phyloP scores from a whole-genome alignment of 2,113 vertebrate genomes.

The Ptilorrhoa leucosticta region DNA sequence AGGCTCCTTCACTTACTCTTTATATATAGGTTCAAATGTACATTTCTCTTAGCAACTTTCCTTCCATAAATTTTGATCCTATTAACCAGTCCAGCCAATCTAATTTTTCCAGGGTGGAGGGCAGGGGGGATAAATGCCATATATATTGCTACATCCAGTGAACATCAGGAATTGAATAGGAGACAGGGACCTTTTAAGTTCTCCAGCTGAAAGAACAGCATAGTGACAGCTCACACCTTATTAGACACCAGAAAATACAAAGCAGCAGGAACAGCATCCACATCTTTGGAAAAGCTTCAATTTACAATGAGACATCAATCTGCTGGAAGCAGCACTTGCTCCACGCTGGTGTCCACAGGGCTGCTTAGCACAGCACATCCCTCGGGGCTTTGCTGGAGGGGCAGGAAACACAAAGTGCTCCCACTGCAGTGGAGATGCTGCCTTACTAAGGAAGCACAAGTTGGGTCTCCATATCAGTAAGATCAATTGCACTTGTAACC shows the following conservation, averaged over 20 bases:
- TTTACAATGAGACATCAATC: not conserved
- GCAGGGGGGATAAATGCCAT: fast-evolving
- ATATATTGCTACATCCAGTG: not conserved
- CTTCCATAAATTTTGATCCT: not conserved
- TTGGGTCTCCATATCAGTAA: not conserved
- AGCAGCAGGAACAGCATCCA: not conserved
- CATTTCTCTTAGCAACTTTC: not conserved
- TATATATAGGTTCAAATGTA: not conserved
- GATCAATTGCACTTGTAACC: not conserved
- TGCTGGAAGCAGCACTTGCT: not conserved
- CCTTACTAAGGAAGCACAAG: not conserved
- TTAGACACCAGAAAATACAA: not conserved
- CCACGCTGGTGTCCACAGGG: not conserved
- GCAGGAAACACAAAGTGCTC: not conserved
- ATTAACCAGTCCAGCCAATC: not conserved
- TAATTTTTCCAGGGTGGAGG: not conserved
- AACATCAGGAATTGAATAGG: not conserved
- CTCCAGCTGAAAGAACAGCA: not conserved
- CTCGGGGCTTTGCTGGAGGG: not conserved
- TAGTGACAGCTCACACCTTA: not conserved
- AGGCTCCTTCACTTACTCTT: not conserved
- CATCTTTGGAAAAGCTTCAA: not conserved
- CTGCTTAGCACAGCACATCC: not conserved
- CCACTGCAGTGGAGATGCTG: not conserved
- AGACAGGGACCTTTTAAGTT: not conserved